These are phyloP conservation scores for Panagrolaimus sp. DNA, from an alignment of 1,140 invertebrate genomes.

Conservation along the genomic window DNA sequence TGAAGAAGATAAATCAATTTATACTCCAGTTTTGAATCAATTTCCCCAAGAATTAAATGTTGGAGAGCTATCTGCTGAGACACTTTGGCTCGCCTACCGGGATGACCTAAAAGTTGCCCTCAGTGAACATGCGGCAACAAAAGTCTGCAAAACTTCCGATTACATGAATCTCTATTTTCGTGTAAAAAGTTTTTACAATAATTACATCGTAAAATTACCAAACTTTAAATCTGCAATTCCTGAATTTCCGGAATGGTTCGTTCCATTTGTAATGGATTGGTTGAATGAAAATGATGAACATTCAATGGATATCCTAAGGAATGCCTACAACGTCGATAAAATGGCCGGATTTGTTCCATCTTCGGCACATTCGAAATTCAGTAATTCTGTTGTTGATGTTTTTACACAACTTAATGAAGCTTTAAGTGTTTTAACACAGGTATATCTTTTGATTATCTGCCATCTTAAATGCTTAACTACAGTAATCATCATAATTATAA, in stretches of 20 bases:
- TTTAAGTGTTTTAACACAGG: slow-evolving; percentile 96
- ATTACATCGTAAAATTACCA: slow-evolving; percentile 95
- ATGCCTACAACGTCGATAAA: slow-evolving; percentile 95
- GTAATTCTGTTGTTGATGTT: slow-evolving; percentile 98
- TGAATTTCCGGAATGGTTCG: slow-evolving; percentile 98
- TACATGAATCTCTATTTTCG: slow-evolving; percentile 99
- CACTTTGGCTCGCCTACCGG: slow-evolving; percentile 93
- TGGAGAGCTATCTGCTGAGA: slow-evolving; percentile 83
- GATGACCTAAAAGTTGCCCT: slow-evolving; percentile 95
- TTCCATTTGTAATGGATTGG: slow-evolving; percentile 99
- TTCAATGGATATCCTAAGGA: slow-evolving; percentile 93
- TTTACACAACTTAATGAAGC: slow-evolving; percentile 99
- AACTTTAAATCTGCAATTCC: slow-evolving; percentile 86
- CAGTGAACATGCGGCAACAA: slow-evolving; percentile 91
- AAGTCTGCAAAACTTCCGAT: slow-evolving; percentile 90
- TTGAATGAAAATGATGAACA: slow-evolving; percentile 99
- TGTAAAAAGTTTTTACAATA: slow-evolving; percentile 89
- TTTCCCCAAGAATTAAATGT: slow-evolving; percentile 68
- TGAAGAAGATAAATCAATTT: slow-evolving; percentile 95
- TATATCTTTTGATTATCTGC: slow-evolving; percentile 69
- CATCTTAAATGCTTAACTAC: slow-evolving; percentile 88
- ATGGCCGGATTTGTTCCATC: slow-evolving; percentile 98
- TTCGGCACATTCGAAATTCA: slow-evolving; percentile 95
- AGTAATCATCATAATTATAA: neutral
- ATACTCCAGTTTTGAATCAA: slow-evolving; percentile 95